These are phyloP conservation scores for Hybos culiciformis DNA, from an alignment of 2,888 invertebrate species.

Conservation along the genomic window DNA sequence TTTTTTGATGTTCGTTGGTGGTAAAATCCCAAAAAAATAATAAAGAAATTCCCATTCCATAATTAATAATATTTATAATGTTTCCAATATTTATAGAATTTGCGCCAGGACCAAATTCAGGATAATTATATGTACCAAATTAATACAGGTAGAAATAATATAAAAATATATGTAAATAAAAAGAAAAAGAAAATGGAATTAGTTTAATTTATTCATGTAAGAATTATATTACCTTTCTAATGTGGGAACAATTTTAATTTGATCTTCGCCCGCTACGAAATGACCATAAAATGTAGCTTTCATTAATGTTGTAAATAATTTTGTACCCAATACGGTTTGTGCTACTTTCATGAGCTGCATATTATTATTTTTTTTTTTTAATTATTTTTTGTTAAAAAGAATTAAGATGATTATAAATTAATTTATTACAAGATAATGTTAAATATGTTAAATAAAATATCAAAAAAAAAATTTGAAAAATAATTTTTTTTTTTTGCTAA, in stretches of 20 bases:
- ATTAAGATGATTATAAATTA: no score
- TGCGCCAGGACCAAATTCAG: no score
- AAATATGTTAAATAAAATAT: no score
- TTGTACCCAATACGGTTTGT: constrained; percentile 62
- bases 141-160: constrained; percentile 5
- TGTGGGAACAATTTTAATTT: constrained; percentile 70
- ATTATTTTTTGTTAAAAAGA: background rate
- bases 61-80: no score
- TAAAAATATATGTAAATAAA: constrained; percentile 20
- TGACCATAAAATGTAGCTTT: constrained; percentile 96
- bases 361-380: background rate
- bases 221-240: constrained; percentile 49
- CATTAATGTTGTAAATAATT: constrained; percentile 72
- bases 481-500: constrained; percentile 6
- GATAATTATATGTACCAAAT: background rate
- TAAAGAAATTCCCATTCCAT: no score
- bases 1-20: no score
- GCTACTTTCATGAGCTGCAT: constrained; percentile 68
- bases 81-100: no score
- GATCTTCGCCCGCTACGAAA: constrained; percentile 96
- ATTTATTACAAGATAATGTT: no score
- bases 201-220: constrained; percentile 19
- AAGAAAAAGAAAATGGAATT: constrained; percentile 22
- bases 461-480: no score
- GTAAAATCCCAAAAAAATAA: no score